Evolutionary conservation across 2,797 vertebrate species (phyloP), one percentile per base, ranked within the genome.

Genomic region (Acropternis orthonyx): DNA sequence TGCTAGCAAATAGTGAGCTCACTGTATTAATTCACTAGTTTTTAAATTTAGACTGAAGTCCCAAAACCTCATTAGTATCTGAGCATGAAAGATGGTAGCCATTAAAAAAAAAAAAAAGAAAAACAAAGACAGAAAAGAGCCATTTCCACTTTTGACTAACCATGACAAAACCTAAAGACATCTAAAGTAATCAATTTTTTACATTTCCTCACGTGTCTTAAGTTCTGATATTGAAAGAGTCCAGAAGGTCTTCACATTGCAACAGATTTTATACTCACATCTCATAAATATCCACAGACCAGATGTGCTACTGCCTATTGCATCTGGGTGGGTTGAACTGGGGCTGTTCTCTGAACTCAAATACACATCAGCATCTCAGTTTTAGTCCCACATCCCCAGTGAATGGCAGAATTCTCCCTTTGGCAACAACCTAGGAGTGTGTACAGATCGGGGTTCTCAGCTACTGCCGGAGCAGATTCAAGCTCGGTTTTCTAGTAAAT

Each of bases 301-400:
- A 6, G 13, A 44, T 8, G 13, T 39, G 24, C 30, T 74, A 26
- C 59, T 83, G 55, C 22, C 22, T 74, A 2, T 43, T 55, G 12
- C 36, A 36, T 4, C 24, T 4, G 4, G 1, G 0, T 32, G 15
- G 46, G 23, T 13, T 55, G 23, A 49, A 23, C 16, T 4, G 2
- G 1, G 7, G 20, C 6, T 74, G 20, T n/a, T 88, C 37, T 84
- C 77, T 84, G 37, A 83, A 59, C 28, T 72, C 26, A 24, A 15
- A 14, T 17, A 5, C 7, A 5, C 21, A 20, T 36, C 41, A 68
- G 18, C 23, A 77, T 52, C 20, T 26, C 44, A 15, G 24, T 28
- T 48, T 72, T 84, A 39, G 43, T 65, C 41, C 41, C 41, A 10
- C 8, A 15, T 59, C 11, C 14, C 20, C 18, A 28, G 23, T 32